Conservation (phyloP, 2,888 invertebrate genomes). For the Leptopterna dolabrata region DNA sequence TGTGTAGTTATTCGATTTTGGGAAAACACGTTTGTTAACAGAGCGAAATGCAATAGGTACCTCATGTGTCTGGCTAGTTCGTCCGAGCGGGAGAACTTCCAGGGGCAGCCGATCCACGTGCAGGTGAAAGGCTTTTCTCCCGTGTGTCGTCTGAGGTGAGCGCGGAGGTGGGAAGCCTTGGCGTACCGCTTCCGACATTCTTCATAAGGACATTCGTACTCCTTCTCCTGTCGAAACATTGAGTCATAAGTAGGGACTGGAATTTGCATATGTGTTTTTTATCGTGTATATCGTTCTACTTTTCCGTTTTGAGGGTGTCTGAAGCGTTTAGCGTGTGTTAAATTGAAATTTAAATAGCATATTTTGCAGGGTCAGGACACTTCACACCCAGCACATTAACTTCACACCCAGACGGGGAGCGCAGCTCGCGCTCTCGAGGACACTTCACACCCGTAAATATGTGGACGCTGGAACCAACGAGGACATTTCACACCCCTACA, state of each 20-base stretch:
- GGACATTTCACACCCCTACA: no score
- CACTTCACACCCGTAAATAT: no score
- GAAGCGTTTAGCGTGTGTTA: no score
- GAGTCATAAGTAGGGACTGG: neutral
- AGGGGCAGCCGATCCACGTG: constrained; percentile 84
- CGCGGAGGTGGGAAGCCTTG: constrained; percentile 90
- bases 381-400: no score
- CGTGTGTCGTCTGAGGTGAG: constrained; percentile 85
- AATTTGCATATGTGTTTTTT: no score
- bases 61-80: constrained; percentile 84
- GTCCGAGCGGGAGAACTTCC: constrained; percentile 95
- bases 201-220: constrained; percentile 77
- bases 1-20: no score
- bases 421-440: no score
- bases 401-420: neutral
- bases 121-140: constrained; percentile 83
- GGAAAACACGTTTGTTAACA: no score
- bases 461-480: neutral
- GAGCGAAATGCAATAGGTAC: neutral
- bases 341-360: no score
- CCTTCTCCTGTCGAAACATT: constrained; percentile 68
- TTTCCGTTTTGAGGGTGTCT: no score
- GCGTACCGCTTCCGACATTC: constrained; percentile 86
- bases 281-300: no score
- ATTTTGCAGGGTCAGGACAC: no score